A percentile compares a stretch with the other conserved stretches of the same genome.
Conservation (phyloP, 2,797 vertebrate species). For the Lycodopsis pacificus region DNA sequence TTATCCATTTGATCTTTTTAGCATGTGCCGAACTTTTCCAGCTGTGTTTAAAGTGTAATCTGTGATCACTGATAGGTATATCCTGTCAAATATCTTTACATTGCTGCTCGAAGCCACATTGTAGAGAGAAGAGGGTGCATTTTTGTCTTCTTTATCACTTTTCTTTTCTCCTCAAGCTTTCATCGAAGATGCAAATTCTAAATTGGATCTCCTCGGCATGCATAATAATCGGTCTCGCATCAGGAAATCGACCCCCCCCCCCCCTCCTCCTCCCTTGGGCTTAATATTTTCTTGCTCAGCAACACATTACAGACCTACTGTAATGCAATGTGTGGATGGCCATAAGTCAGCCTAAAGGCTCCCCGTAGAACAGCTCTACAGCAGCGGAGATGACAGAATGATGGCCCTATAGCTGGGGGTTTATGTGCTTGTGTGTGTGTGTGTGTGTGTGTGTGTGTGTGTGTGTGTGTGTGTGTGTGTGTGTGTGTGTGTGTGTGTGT, state of each 20-base stretch:
- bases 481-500: background rate
- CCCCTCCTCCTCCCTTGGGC: conserved; percentile 19
- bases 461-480: conserved; percentile 12
- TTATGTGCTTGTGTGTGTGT: conserved; percentile 17
- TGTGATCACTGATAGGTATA: background rate
- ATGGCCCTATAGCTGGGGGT: conserved; percentile 30
- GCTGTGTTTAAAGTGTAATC: background rate
- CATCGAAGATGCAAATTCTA: conserved; percentile 3
- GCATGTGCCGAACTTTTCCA: conserved; percentile 8
- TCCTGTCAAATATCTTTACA: background rate
- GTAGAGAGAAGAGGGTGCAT: background rate
- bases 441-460: background rate
- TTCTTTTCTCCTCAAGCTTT: background rate
- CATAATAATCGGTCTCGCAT: conserved; percentile 27
- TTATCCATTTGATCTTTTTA: conserved; percentile 10
- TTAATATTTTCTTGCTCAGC: conserved; percentile 45
- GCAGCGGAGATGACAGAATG: conserved; percentile 54
- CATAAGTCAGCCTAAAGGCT: conserved; percentile 56
- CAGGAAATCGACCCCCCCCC: conserved; percentile 9
- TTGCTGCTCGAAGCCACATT: background rate
- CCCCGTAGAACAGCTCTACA: conserved; percentile 44
- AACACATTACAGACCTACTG: conserved; percentile 44
- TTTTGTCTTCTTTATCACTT: background rate
- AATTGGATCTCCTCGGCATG: background rate
- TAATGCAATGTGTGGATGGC: conserved; percentile 41